These are phyloP conservation scores for Shargacucullia verbasci DNA, from an alignment of 2,888 invertebrate genomes.

Conservation along the genomic window DNA sequence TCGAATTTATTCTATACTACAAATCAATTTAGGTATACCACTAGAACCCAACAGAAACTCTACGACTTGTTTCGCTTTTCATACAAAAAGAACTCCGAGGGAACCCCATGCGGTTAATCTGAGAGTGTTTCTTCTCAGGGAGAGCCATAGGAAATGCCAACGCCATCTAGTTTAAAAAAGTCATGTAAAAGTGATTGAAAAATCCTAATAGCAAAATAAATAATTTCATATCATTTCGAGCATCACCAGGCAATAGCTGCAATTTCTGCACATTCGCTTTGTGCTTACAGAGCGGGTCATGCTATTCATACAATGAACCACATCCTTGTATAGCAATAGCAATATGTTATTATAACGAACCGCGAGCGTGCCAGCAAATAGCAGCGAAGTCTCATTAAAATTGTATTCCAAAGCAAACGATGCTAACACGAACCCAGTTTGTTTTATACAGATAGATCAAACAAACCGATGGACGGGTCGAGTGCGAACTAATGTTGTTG, in stretches of 20 bases:
- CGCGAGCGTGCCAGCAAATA: slow-evolving; percentile 3
- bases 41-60: too few species aligned
- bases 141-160: too few species aligned
- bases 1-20: too few species aligned
- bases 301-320: slow-evolving; percentile 6
- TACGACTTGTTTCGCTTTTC: too few species aligned
- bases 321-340: slow-evolving; percentile 5
- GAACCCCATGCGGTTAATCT: too few species aligned
- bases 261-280: slow-evolving; percentile 29
- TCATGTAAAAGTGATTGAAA: too few species aligned
- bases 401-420: slow-evolving; percentile 36
- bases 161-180: too few species aligned
- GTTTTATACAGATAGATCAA: slow-evolving; percentile 19
- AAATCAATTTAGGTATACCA: too few species aligned
- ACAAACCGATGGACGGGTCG: slow-evolving; percentile 10
- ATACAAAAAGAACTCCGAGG: too few species aligned
- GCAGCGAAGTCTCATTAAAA: slow-evolving; percentile 40
- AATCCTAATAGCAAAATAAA: too few species aligned
- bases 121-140: too few species aligned
- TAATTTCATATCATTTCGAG: too few species aligned
- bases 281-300: slow-evolving; percentile 16
- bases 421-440: slow-evolving; percentile 12
- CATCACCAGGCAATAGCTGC: not conserved
- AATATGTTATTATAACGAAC: slow-evolving; percentile 29
- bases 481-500: slow-evolving; percentile 12